Conservation (phyloP, 2,797 vertebrate species). For the Mus spretus region DNA sequence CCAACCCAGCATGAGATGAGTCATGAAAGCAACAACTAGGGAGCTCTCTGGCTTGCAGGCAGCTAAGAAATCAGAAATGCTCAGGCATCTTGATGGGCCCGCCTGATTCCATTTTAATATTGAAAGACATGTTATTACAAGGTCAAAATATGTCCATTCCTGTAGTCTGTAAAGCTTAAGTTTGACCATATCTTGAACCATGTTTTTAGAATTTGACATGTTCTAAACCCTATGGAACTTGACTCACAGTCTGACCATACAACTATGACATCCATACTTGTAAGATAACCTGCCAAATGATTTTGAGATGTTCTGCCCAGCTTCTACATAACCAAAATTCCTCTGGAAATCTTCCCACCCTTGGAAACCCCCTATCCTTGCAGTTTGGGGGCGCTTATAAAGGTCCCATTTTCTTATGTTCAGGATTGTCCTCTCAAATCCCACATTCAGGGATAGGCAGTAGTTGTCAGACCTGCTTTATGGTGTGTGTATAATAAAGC, state of each 20-base stretch:
- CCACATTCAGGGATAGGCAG: not conserved
- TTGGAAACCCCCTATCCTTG: not conserved
- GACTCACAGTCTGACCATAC: not conserved
- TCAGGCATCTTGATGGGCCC: not conserved
- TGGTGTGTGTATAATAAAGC: not conserved
- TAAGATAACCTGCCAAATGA: not conserved
- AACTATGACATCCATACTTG: not conserved
- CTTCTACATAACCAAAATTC: not conserved
- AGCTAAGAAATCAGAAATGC: not conserved
- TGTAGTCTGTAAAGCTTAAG: not conserved
- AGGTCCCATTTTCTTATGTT: not conserved
- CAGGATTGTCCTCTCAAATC: not conserved
- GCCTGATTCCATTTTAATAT: not conserved
- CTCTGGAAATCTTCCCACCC: not conserved
- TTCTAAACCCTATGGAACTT: not conserved
- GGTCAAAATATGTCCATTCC: not conserved
- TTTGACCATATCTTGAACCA: not conserved
- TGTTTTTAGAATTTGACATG: not conserved
- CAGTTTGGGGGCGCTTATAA: not conserved
- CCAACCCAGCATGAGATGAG: not conserved
- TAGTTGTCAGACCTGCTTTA: not conserved
- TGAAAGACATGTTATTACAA: not conserved
- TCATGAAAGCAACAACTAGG: not conserved
- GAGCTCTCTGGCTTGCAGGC: not conserved
- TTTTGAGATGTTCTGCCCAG: not conserved